Evolutionary conservation across 1,140 invertebrate species (phyloP).

Genomic region (Mactra quadrangularis): DNA sequence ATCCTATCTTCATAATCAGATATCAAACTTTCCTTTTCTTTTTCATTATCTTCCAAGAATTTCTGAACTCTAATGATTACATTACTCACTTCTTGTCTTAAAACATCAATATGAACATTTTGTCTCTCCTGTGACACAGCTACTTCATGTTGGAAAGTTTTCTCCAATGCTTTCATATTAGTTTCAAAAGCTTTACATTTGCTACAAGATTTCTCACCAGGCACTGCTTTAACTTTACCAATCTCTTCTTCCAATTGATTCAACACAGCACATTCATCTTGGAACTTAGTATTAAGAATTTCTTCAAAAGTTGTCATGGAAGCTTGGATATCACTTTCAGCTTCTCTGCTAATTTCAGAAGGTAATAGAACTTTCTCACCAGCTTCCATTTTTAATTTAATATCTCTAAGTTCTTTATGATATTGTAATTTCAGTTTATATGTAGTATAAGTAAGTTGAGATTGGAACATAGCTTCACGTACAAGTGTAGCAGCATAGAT

Average conservation of each 20-base stretch:
- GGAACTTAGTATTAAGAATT: constrained; percentile 77
- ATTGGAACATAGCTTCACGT: constrained; percentile 75
- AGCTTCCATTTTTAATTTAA: constrained; percentile 70
- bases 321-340: constrained; percentile 73
- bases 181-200: constrained; percentile 69
- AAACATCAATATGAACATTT: constrained; percentile 75
- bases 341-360: constrained; percentile 69
- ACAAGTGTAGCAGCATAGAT: constrained; percentile 70
- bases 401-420: constrained; percentile 71
- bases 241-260: constrained; percentile 72
- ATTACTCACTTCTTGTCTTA: constrained; percentile 74
- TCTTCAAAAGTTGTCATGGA: constrained; percentile 76
- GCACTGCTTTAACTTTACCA: constrained; percentile 66
- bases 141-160: constrained; percentile 75
- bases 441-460: constrained; percentile 77
- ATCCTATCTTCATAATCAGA: constrained; percentile 75
- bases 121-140: constrained; percentile 74
- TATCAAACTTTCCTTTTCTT: constrained; percentile 69
- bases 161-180: constrained; percentile 73
- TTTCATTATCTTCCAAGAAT: constrained; percentile 72
- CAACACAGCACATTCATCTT: constrained; percentile 78
- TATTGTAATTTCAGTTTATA: constrained; percentile 77
- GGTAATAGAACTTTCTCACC: constrained; percentile 63
- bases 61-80: constrained; percentile 73
- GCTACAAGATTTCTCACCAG: constrained; percentile 35